Evolutionary conservation across 2,888 invertebrate genomes (phyloP).

Genomic region (Drosophila austrosaltans): DNA sequence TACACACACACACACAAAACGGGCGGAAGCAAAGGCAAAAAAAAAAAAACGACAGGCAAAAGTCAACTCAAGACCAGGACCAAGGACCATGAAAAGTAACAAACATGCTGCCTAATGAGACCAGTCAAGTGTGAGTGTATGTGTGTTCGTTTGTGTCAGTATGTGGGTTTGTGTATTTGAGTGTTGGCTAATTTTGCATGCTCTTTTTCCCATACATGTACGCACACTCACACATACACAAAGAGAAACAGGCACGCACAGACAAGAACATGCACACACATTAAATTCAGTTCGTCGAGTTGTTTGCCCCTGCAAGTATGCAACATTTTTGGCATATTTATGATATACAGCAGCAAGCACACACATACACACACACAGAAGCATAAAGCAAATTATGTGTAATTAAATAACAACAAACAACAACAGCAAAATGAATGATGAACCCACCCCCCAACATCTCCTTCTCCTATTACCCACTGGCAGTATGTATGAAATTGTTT

Average conservation of each 20-base stretch:
- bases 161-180: slow-evolving; percentile 19
- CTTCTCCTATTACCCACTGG: neutral
- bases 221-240: neutral
- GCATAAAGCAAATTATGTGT: slow-evolving; percentile 23
- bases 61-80: slow-evolving; percentile 54
- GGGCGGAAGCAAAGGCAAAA: slow-evolving; percentile 26
- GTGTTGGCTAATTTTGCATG: slow-evolving; percentile 57
- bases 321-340: slow-evolving; percentile 17
- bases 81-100: slow-evolving; percentile 68
- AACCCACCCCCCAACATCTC: neutral
- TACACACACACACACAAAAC: slow-evolving; percentile 9
- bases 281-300: slow-evolving; percentile 9
- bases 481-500: slow-evolving; percentile 5
- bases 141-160: slow-evolving; percentile 12
- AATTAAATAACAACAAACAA: slow-evolving; percentile 39
- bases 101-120: slow-evolving; percentile 69
- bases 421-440: slow-evolving; percentile 15
- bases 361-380: slow-evolving; percentile 7
- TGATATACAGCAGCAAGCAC: slow-evolving; percentile 2
- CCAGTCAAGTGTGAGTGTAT: slow-evolving; percentile 55
- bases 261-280: slow-evolving; percentile 12
- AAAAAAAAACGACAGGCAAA: slow-evolving; percentile 57
- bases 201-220: slow-evolving; percentile 28
- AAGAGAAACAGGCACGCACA: slow-evolving; percentile 3
- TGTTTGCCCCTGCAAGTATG: slow-evolving; percentile 15